Evolutionary conservation across 2,797 vertebrate species (phyloP).

Genomic region (Agapornis canus): DNA sequence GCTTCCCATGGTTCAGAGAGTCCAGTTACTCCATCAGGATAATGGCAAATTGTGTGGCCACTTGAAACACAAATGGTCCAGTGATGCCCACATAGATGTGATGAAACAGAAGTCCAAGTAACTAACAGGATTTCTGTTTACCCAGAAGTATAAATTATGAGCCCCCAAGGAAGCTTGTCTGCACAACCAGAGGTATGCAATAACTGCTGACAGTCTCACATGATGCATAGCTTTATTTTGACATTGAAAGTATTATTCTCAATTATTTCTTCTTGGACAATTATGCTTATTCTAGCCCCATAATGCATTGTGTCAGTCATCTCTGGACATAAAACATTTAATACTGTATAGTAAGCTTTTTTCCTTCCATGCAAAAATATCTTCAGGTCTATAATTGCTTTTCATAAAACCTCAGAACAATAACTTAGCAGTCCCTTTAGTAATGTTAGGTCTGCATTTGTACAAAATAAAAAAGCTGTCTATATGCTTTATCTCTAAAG

Average conservation of each 20-base stretch:
- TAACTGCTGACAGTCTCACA: constrained; percentile 56
- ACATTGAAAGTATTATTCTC: constrained; percentile 78
- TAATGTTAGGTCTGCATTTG: constrained; percentile 63
- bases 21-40: not conserved
- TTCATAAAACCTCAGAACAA: constrained; percentile 72
- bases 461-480: not conserved
- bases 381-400: constrained; percentile 71
- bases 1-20: not conserved
- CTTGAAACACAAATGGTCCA: not conserved
- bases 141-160: constrained; percentile 59
- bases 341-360: constrained; percentile 70
- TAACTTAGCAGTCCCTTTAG: constrained; percentile 69
- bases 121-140: constrained; percentile 34
- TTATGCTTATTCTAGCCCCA: constrained; percentile 75
- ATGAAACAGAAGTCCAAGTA: constrained; percentile 4
- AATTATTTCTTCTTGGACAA: constrained; percentile 77
- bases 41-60: not conserved
- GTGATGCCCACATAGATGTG: not conserved
- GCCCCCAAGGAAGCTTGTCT: constrained; percentile 39
- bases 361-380: constrained; percentile 64
- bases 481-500: constrained; percentile 45
- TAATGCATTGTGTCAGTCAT: constrained; percentile 76
- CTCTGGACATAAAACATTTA: constrained; percentile 73
- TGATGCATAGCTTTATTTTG: constrained; percentile 70
- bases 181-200: constrained; percentile 46